Base-by-base conservation (phyloP, 2,797 vertebrate genomes). In the Tapera naevia region DNA sequence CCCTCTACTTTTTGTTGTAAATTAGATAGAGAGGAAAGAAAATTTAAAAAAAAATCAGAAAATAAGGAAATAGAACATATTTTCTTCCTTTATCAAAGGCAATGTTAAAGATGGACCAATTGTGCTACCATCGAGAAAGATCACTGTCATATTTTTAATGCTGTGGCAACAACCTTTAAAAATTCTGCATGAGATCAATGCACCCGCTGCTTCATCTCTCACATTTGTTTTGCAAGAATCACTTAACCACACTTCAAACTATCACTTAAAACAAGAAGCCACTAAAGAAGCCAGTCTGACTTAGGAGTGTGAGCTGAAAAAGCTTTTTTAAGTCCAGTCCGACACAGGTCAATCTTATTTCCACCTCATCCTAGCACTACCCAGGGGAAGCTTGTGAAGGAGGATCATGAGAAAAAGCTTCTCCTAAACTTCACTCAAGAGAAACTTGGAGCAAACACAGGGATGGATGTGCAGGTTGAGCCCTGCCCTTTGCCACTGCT, bases 371-470 rank as follows among this genome's bases (percentile, higher is more conserved):
- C 28, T 69, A 37, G 45, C 82, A 71, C 39, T 80, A 43, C 60
- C 17, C 37, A 7, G 54, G 7, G 9, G 57, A 64, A 39, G 66
- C 35, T 9, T 8, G 5, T 4, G 82, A 48, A 53, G 72, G 30
- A 69, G 74, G n/a, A 91, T 19, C 46, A 9, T 0, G 2, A 54
- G 11, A n/a, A 64, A 60, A 76, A 87, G 17, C 24, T 17, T 8
- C 25, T 43, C 1, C 78, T 18, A 7, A 9, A 3, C 24, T 56
- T 62, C 9, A 0, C 46, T 69, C 30, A 3, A 25, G 15, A 71
- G 41, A 14, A 74, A 54, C 30, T 19, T 1, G 1, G n/a, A 67
- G 32, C 54, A 12, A 65, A 75, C 3, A 5, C 64, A 1, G 0
- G 43, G 67, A 32, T 1, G 53, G 48, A 27, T 9, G 66, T 5